Percentiles rank a stretch among this genome's conserved stretches.
These are phyloP conservation scores for Cryptocephalus primarius DNA, from an alignment of 2,888 invertebrate species.

Conservation along the genomic window DNA sequence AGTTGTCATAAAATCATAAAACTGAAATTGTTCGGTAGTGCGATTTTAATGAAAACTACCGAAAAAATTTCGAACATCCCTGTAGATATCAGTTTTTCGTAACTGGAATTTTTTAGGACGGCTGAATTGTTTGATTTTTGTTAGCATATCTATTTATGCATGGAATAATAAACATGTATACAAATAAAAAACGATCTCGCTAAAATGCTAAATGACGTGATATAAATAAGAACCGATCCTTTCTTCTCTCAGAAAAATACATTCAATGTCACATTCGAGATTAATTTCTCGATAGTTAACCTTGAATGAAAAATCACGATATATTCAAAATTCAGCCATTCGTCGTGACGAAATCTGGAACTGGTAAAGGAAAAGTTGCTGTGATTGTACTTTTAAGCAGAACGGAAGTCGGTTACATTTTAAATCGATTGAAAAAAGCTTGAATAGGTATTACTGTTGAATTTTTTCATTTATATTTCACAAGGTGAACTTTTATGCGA, in stretches of 20 bases:
- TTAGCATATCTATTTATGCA: neutral
- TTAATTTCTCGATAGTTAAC: slow-evolving; percentile 24
- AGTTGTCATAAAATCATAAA: no score
- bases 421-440: no score
- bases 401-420: no score
- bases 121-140: neutral
- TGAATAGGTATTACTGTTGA: no score
- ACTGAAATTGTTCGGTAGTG: no score
- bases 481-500: no score
- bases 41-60: no score
- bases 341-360: slow-evolving; percentile 5
- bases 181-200: neutral
- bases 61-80: no score
- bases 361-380: neutral
- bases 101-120: no score
- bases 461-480: no score
- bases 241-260: slow-evolving; percentile 16
- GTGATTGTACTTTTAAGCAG: neutral
- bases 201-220: neutral
- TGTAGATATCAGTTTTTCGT: no score
- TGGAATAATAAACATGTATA: neutral
- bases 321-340: slow-evolving; percentile 12
- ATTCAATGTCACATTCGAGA: slow-evolving; percentile 28
- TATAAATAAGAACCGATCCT: slow-evolving; percentile 15
- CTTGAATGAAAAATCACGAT: slow-evolving; percentile 17